Evolutionary conservation across 2,797 vertebrate genomes (phyloP), one percentile per base, ranked within the genome.

Genomic region (Apogon talboti): DNA sequence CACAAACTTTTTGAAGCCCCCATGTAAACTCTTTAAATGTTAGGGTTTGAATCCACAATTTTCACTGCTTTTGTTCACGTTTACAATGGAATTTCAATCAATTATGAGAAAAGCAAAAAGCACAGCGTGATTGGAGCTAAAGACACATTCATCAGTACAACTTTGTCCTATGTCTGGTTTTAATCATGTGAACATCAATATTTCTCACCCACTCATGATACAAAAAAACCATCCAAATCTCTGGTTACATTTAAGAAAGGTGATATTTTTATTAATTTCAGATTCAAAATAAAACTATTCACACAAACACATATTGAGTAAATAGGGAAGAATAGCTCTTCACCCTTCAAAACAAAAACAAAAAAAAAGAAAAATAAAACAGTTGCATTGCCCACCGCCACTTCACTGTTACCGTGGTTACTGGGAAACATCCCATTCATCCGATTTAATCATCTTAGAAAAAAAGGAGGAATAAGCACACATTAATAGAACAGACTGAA

Each of bases 281-380:
- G 82, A 91, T 90, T 92, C 82, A 87, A 94, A 92, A 91, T 88
- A 91, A 93, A 90, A 87, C 89, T 93, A 91, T 91, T 92, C 91
- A 92, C 90, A 91, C 92, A 92, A 92, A 93, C 90, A 93, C 87
- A 88, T 87, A 88, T 71, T 78, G 87, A 92, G 89, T 93, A 93
- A 93, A 94, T 91, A 90, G 86, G 75, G 81, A 87, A 90, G 79
- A 89, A 89, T 53, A 86, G 62, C 66, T 89, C 75, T 79, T 87
- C 84, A 88, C 81, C 89, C 77, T 85, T 85, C 64, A 81, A 68
- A 87, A 81, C 82, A 37, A 54, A 49, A 74, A 65, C 19, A 21
- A 66, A 40, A 49, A 61, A 60, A 18, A 15, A 53, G 10, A 30
- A 24, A 60, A 49, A 30, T 52, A 40, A 63, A 73, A 69, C 56